A percentile compares a stretch with the other conserved stretches of the same genome.
Conservation (phyloP, 1,140 invertebrate species). For the Glomeris maerens region DNA sequence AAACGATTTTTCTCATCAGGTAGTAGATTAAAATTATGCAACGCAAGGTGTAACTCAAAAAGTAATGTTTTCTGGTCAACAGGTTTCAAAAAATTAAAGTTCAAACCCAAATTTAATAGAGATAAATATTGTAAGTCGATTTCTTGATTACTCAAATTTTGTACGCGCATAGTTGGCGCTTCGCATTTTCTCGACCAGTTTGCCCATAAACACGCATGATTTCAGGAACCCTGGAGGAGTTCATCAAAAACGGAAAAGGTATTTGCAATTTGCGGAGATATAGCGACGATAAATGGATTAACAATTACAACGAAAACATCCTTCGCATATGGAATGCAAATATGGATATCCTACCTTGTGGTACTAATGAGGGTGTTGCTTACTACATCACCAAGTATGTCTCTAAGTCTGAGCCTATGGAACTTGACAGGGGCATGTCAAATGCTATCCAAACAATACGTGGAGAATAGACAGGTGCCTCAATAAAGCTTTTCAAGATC, state of each 20-base stretch:
- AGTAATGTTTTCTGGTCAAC: too few relatives aligned
- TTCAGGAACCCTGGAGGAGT: constrained; percentile 2
- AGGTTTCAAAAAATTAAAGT: too few relatives aligned
- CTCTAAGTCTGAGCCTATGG: constrained; percentile 27
- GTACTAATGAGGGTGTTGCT: constrained; percentile 22
- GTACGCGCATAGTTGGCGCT: constrained; percentile 10
- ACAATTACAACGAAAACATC: constrained; percentile 24
- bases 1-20: too few relatives aligned
- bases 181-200: constrained; percentile 8
- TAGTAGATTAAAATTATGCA: too few relatives aligned
- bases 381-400: constrained; percentile 31
- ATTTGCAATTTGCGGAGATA: constrained; percentile 15
- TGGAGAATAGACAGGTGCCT: constrained; percentile 22
- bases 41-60: too few relatives aligned
- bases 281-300: constrained; percentile 18
- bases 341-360: constrained; percentile 29
- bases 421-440: constrained; percentile 18
- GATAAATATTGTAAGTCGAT: too few relatives aligned
- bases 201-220: constrained; percentile 11
- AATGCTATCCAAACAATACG: constrained; percentile 22
- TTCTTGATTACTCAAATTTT: too few relatives aligned
- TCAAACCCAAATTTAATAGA: too few relatives aligned
- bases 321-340: constrained; percentile 24
- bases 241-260: constrained; percentile 11
- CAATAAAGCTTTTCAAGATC: too few relatives aligned